These are phyloP conservation scores for Anolis apletophallus DNA, from an alignment of 2,797 vertebrate genomes.

Conservation along the genomic window DNA sequence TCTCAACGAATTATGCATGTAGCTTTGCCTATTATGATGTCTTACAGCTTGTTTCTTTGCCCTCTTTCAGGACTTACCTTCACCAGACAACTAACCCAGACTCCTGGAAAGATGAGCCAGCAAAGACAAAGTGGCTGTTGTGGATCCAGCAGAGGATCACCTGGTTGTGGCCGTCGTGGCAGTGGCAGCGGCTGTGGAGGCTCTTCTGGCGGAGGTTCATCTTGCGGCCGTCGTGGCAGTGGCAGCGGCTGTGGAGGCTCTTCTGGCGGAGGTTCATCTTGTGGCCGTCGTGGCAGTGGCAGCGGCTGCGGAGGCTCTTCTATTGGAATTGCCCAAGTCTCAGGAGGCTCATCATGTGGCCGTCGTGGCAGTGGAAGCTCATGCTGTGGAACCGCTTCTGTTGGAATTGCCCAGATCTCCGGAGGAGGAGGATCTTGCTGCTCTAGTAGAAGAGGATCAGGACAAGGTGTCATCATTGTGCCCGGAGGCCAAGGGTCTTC, in stretches of 20 bases:
- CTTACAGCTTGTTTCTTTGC: not conserved
- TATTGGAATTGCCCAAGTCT: not conserved
- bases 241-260: not conserved
- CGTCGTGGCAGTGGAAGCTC: not conserved
- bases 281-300: not conserved
- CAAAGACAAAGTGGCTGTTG: conserved; percentile 17
- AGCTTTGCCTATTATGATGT: not conserved
- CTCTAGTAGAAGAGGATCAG: not conserved
- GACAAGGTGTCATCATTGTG: not conserved
- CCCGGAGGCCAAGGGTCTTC: conserved; percentile 18
- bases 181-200: not conserved
- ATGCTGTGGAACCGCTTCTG: not conserved
- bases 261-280: too few species aligned
- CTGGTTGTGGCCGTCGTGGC: too few species aligned
- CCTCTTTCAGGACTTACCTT: not conserved
- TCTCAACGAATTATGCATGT: too few species aligned
- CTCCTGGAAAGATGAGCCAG: conserved; percentile 7
- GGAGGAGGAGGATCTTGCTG: not conserved
- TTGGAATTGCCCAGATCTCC: not conserved
- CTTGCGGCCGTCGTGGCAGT: too few species aligned
- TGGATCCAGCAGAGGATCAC: not conserved
- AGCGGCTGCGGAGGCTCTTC: not conserved
- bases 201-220: too few species aligned
- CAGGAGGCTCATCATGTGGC: not conserved
- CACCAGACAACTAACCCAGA: too few species aligned